phyloP scores from a whole-genome alignment of 2,888 invertebrate genomes.

The Noctua janthe region DNA sequence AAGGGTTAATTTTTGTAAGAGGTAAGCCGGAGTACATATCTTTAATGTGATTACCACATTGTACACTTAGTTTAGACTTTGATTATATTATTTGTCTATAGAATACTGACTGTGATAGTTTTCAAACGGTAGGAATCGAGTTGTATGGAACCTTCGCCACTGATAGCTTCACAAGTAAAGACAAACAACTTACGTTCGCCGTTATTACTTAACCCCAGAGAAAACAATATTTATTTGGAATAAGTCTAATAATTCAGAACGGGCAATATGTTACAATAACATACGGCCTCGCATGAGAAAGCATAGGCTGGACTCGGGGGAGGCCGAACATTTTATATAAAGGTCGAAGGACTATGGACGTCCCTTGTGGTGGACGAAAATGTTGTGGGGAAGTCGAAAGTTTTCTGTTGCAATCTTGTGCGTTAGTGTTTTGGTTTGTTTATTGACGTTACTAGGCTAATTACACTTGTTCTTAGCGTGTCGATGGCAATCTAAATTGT shows the following conservation, averaged over 20 bases:
- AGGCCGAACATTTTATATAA: conserved; percentile 29
- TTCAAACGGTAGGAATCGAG: too few species aligned
- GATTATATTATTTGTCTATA: too few species aligned
- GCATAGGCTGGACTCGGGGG: conserved; percentile 16
- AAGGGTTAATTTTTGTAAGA: too few species aligned
- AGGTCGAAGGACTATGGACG: conserved; percentile 6
- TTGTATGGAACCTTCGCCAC: too few species aligned
- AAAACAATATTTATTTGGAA: conserved; percentile 34
- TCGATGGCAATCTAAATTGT: too few species aligned
- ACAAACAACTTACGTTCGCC: neutral
- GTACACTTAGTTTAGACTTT: too few species aligned
- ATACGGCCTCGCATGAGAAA: conserved; percentile 25
- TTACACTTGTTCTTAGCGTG: too few species aligned
- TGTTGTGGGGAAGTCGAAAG: conserved; percentile 5
- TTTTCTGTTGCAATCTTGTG: neutral
- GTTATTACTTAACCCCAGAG: conserved; percentile 4
- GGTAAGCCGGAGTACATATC: too few species aligned
- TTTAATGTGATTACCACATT: too few species aligned
- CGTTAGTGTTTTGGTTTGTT: neutral
- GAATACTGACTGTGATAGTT: too few species aligned
- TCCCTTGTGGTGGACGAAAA: neutral
- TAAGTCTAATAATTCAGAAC: conserved; percentile 34
- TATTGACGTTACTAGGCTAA: neutral
- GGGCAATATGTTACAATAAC: conserved; percentile 38
- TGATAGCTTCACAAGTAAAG: neutral